phyloP scores from a whole-genome alignment of 2,113 vertebrate genomes.

The Elgaria multicarinata region DNA sequence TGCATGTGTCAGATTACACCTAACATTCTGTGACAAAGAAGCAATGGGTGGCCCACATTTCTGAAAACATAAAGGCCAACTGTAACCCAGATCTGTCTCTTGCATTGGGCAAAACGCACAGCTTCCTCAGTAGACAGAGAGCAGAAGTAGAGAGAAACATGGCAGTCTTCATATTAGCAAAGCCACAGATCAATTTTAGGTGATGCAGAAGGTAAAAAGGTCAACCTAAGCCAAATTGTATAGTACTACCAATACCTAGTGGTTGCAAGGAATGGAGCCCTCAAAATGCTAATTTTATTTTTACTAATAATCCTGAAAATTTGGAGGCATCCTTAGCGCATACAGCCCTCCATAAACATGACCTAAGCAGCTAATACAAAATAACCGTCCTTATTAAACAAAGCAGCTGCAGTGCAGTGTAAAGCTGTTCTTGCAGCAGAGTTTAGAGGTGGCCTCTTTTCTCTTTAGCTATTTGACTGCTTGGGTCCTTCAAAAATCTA shows the following conservation, averaged over 20 bases:
- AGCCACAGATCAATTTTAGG: too few species aligned
- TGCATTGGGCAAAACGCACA: too few species aligned
- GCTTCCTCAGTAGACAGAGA: too few species aligned
- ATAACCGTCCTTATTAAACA: not conserved
- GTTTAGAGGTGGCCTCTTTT: not conserved
- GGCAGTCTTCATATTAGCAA: too few species aligned
- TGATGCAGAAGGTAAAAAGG: too few species aligned
- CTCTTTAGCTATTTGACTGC: constrained; percentile 7
- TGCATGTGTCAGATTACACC: too few species aligned
- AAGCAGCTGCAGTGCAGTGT: not conserved
- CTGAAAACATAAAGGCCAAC: not conserved
- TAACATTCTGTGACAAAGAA: too few species aligned
- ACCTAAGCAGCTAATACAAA: not conserved
- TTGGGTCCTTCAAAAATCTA: not conserved
- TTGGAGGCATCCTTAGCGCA: not conserved
- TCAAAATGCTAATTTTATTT: not conserved
- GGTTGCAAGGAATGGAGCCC: too few species aligned
- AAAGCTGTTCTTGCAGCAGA: constrained; percentile 8
- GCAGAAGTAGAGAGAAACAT: too few species aligned
- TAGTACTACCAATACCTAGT: too few species aligned
- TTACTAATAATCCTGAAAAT: not conserved
- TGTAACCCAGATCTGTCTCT: too few species aligned
- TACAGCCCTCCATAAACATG: not conserved
- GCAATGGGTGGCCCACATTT: not conserved
- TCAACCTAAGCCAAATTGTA: too few species aligned